phyloP scores from a whole-genome alignment of 2,113 vertebrate genomes.

The Regulus satrapa region DNA sequence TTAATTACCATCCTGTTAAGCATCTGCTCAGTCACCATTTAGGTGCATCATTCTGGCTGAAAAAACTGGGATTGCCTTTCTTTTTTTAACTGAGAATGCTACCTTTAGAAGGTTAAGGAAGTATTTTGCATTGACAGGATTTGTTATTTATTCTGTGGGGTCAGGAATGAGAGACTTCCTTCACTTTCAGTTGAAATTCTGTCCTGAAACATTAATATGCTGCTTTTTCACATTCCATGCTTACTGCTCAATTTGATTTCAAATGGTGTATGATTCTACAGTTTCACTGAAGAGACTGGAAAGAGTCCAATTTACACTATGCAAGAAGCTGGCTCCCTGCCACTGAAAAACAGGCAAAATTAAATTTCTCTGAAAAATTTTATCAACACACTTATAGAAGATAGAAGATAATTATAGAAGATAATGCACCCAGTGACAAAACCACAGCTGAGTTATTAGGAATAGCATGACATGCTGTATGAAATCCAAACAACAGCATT shows the following conservation, averaged over 20 bases:
- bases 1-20: neutral
- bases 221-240: constrained; percentile 30
- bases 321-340: neutral
- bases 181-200: constrained; percentile 14
- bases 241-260: constrained; percentile 49
- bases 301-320: neutral
- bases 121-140: neutral
- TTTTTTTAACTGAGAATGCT: neutral
- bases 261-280: constrained; percentile 17
- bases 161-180: neutral
- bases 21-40: neutral
- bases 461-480: neutral
- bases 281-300: constrained; percentile 13
- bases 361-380: constrained; percentile 14
- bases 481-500: neutral
- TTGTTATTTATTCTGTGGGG: constrained; percentile 20
- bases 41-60: neutral
- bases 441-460: neutral
- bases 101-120: neutral
- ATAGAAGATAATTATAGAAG: neutral
- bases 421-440: neutral
- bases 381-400: neutral
- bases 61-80: neutral
- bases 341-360: constrained; percentile 26
- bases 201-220: neutral